A percentile compares a stretch with the other conserved stretches of the same genome.
phyloP scores from a whole-genome alignment of 2,797 vertebrate species.

The Aphelocoma californica region DNA sequence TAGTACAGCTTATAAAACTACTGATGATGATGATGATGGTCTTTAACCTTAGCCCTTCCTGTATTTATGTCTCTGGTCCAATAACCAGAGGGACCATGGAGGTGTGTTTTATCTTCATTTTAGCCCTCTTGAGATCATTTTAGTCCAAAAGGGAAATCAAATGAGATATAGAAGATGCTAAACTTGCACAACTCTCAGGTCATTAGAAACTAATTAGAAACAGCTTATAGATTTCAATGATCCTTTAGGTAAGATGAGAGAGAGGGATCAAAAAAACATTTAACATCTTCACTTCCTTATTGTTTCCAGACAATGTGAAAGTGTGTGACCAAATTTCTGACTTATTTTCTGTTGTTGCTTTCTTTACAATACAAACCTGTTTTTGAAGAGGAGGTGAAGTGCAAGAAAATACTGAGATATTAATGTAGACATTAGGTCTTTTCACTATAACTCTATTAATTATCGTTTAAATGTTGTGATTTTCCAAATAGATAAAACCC shows the following conservation, averaged over 20 bases:
- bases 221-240: conserved; percentile 65
- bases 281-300: conserved; percentile 46
- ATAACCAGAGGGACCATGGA: conserved; percentile 49
- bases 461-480: neutral
- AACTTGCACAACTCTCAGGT: conserved; percentile 67
- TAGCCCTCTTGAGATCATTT: conserved; percentile 57
- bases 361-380: neutral
- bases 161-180: conserved; percentile 70
- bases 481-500: neutral
- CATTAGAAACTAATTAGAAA: conserved; percentile 78
- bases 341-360: neutral
- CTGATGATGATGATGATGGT: conserved; percentile 45
- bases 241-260: conserved; percentile 56
- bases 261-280: conserved; percentile 3
- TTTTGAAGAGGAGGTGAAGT: neutral
- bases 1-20: conserved; percentile 49
- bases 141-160: conserved; percentile 72
- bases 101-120: conserved; percentile 72
- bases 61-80: conserved; percentile 67
- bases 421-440: neutral
- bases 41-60: conserved; percentile 66
- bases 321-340: neutral
- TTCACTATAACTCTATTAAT: neutral
- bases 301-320: neutral
- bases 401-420: neutral